phyloP scores from a whole-genome alignment of 1,140 invertebrate species.

The Trichogramma pretiosum region DNA sequence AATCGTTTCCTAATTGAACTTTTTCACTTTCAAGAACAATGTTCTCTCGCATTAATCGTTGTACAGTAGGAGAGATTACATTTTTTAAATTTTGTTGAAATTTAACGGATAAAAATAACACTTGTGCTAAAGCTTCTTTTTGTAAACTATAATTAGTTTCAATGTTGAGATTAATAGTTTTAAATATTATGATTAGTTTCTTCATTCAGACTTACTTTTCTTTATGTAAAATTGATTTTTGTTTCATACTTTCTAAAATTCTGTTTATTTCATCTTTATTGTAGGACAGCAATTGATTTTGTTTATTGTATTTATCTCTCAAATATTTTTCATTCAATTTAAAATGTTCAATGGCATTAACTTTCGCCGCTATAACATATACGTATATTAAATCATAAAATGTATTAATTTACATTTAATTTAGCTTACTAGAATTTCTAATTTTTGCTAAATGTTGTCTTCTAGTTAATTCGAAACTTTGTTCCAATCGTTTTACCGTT shows the following conservation, averaged over 20 bases:
- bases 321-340: conserved; percentile 23
- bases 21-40: conserved; percentile 28
- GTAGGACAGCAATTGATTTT: conserved; percentile 14
- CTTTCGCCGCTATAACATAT: conserved; percentile 26
- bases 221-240: conserved; percentile 26
- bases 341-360: conserved; percentile 33
- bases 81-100: conserved; percentile 27
- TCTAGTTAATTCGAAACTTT: conserved; percentile 27
- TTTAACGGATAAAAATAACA: conserved; percentile 23
- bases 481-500: conserved; percentile 20
- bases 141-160: conserved; percentile 29
- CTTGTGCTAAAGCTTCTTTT: conserved; percentile 26
- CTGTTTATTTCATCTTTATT: conserved; percentile 23
- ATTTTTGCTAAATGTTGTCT: conserved; percentile 23
- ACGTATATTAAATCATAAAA: background rate
- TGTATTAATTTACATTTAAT: background rate
- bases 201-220: conserved; percentile 31
- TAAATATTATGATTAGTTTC: no score
- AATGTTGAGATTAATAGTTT: no score
- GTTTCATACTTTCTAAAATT: conserved; percentile 18
- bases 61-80: conserved; percentile 19
- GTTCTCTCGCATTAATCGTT: conserved; percentile 33
- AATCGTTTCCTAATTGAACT: conserved; percentile 8
- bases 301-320: conserved; percentile 20
- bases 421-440: conserved; percentile 32